Base-by-base conservation (phyloP, 2,113 vertebrate genomes). In the Oxyruncus cristatus region DNA sequence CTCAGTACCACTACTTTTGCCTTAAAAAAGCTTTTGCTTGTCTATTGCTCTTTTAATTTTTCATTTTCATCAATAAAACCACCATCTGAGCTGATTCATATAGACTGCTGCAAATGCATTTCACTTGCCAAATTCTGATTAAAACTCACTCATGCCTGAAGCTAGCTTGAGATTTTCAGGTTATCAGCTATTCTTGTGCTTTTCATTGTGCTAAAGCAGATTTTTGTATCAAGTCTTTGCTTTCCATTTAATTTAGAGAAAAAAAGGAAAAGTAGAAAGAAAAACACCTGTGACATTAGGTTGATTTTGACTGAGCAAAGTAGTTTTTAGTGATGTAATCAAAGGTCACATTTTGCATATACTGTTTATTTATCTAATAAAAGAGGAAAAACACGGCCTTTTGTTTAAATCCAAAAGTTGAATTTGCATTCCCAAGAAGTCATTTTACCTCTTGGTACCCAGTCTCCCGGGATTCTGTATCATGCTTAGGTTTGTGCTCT, bases 81-180 rank as follows among this genome's bases (percentile, higher is more conserved):
- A 65, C 63, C 19, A 0, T 83, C 93, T 95, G 66, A 89, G 50
- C 59, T 88, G 78, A 95, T 96, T 82, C 67, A 73, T 83, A 37
- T 17, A 95, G 86, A 56, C 49, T 93, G 42, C 42, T 92, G 83
- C 59, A 96, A 86, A 86, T 94, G n/a, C 12, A 15, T 81, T 89
- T 92, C 24, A 35, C 41, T 82, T 95, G 80, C 89, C 73, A 89
- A 82, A 91, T 93, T 94, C 61, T 90, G 79, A 92, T 95, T 94
- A 91, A 89, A 95, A 86, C 68, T 75, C 58, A 84, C 84, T 86
- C 61, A 72, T 72, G 85, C 85, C 56, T 92, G 65, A 94, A 93
- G 72, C 53, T 56, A 84, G 56, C 58, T 88, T 56, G 56, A 92
- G 56, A 91, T 91, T 91, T 96, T 72, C 80, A 85, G 83, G 44